Evolutionary conservation across 2,888 invertebrate genomes (phyloP), one percentile per base, ranked within the genome.

Genomic region (Oegoconia quadripuncta): DNA sequence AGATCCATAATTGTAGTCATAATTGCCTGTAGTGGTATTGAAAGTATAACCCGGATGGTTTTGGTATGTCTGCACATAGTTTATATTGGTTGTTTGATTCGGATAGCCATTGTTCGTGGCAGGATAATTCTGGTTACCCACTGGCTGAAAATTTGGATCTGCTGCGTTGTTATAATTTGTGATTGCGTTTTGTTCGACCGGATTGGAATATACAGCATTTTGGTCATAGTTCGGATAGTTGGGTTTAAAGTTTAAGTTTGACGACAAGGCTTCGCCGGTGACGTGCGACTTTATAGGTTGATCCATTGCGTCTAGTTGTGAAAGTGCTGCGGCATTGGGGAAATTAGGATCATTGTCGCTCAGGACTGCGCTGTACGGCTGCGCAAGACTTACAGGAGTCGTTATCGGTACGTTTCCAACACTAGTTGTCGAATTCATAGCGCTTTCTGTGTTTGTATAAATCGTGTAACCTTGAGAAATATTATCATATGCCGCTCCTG

Each of bases 1-100:
- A 41, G 91, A 91, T 0, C 91, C 91, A 35, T 91, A 91, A 47
- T 74, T 89, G 52, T 92, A 92, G 8, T 91, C 89, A 48, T 90
- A 92, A 29, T 59, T 70, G 0, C 91, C 91, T 0, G 89, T 88
- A 1, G 77, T 61, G 1, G 82, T 49, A 56, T 92, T 91, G 49
- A 69, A 92, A 5, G 84, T 82, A 52, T 91, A 92, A 28, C 91
- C 92, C 3, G 91, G 91, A 64, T 92, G 91, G 37, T 87, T 88
- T 55, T 89, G 87, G 44, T 73, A 83, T 15, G 62, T 66, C 39
- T 76, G 78, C 2, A 55, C 57, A 46, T 71, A 76, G 45, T 50
- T 70, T 1, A 54, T 43, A 18, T 55, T 65, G 1, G 47, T 15
- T 1, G 60, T 41, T 41, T 71, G 69, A 22, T 74, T 67, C 5